These are phyloP conservation scores for Drosophila meridionalis DNA, from an alignment of 2,888 invertebrate species.

Conservation along the genomic window DNA sequence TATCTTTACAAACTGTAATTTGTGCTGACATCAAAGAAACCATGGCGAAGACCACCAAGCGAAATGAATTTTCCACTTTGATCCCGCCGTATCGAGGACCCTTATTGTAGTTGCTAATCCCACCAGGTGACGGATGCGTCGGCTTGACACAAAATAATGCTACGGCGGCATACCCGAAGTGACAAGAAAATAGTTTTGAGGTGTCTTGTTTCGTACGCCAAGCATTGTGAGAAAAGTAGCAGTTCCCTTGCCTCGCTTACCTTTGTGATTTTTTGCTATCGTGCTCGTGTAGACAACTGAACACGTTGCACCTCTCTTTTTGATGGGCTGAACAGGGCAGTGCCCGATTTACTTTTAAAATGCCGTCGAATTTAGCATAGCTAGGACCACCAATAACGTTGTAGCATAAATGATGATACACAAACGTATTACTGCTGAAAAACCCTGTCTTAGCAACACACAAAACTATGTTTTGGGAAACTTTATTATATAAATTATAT, in stretches of 20 bases:
- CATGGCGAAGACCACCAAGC: constrained; percentile 83
- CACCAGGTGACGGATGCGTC: constrained; percentile 83
- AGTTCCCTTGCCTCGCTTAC: constrained; percentile 49
- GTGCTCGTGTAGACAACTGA: constrained; percentile 33
- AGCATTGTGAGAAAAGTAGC: constrained; percentile 75
- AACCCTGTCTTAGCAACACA: not conserved
- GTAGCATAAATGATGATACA: not conserved
- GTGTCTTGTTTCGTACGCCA: constrained; percentile 81
- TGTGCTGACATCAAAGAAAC: constrained; percentile 62
- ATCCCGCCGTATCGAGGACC: constrained; percentile 83
- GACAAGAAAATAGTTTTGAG: constrained; percentile 73
- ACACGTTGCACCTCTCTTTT: constrained; percentile 47
- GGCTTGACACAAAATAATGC: constrained; percentile 65
- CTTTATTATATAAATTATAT: not conserved
- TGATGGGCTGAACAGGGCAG: constrained; percentile 42
- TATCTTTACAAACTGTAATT: constrained; percentile 42
- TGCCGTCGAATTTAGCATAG: constrained; percentile 50
- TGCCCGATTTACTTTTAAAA: constrained; percentile 56
- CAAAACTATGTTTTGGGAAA: not conserved
- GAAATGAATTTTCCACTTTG: constrained; percentile 84
- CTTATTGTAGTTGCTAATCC: constrained; percentile 72
- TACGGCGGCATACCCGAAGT: constrained; percentile 55
- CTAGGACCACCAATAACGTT: constrained; percentile 55
- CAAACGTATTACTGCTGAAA: not conserved
- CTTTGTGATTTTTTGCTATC: constrained; percentile 40